Evolutionary conservation across 2,888 invertebrate species (phyloP).

Genomic region (Odontocerum albicorne): DNA sequence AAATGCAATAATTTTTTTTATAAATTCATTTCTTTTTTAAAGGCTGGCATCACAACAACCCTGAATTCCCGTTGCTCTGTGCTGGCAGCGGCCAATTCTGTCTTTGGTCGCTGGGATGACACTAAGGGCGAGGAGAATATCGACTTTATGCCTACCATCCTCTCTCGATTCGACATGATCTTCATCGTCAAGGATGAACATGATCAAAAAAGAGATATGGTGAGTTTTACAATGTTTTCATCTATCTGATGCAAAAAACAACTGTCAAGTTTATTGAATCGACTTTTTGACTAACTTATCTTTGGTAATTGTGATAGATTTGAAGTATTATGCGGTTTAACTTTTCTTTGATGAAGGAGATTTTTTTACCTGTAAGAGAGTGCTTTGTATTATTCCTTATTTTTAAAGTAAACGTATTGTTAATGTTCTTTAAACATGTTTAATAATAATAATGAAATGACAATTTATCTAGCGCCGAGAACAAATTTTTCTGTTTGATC

Average conservation of each 20-base stretch:
- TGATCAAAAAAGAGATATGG: slow-evolving; percentile 83
- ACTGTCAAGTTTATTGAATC: too few species aligned
- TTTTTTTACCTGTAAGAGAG: too few species aligned
- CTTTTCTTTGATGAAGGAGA: too few species aligned
- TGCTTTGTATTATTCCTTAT: too few species aligned
- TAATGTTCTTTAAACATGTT: too few species aligned
- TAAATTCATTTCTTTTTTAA: slow-evolving; percentile 21
- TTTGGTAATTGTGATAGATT: not conserved
- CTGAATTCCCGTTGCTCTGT: slow-evolving; percentile 98
- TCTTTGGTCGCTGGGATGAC: slow-evolving; percentile 99
- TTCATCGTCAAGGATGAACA: slow-evolving; percentile 99
- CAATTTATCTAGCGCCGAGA: too few species aligned
- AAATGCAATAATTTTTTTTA: not conserved
- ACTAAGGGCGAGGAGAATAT: slow-evolving; percentile 97
- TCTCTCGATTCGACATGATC: slow-evolving; percentile 99
- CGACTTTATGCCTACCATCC: slow-evolving; percentile 99
- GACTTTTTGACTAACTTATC: not conserved
- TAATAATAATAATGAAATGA: too few species aligned
- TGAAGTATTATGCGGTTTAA: too few species aligned
- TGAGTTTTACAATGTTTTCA: slow-evolving; percentile 43
- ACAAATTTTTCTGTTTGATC: too few species aligned
- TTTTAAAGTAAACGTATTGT: too few species aligned
- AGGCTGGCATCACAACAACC: slow-evolving; percentile 98
- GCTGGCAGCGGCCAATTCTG: slow-evolving; percentile 98
- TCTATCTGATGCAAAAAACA: too few species aligned